These are phyloP conservation scores for Nymphalis urticae DNA, from an alignment of 2,888 invertebrate genomes.

Conservation along the genomic window DNA sequence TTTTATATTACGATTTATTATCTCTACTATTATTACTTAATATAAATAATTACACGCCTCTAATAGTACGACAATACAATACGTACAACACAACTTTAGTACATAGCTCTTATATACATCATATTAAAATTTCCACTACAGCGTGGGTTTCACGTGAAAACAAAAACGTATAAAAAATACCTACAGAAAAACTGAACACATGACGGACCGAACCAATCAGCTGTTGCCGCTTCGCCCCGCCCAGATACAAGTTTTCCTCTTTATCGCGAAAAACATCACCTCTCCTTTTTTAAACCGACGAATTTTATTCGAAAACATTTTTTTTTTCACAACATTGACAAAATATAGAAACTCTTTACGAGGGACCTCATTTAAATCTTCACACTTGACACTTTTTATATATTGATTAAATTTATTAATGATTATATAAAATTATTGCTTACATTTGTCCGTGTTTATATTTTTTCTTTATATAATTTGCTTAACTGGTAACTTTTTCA, in stretches of 20 bases:
- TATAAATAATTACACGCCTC: too few species aligned
- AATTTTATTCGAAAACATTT: constrained; percentile 16
- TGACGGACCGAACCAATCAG: constrained; percentile 72
- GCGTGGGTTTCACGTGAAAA: constrained; percentile 36
- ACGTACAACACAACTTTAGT: constrained; percentile 11
- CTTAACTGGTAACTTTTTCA: too few species aligned
- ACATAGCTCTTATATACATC: constrained; percentile 27
- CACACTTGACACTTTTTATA: too few species aligned
- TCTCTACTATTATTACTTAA: too few species aligned
- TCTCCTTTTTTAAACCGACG: constrained; percentile 40
- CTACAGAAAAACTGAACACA: constrained; percentile 77
- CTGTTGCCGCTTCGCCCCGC: constrained; percentile 75
- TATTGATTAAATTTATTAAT: not conserved
- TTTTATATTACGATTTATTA: too few species aligned
- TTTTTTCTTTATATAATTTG: too few species aligned
- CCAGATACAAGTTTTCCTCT: constrained; percentile 71
- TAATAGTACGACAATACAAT: not conserved
- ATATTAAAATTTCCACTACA: constrained; percentile 39
- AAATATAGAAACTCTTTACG: not conserved
- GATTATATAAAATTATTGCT: not conserved
- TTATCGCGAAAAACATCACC: constrained; percentile 66
- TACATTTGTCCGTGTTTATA: too few species aligned
- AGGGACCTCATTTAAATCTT: not conserved
- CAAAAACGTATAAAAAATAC: constrained; percentile 56
- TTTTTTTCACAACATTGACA: not conserved